Evolutionary conservation across 1,140 invertebrate genomes (phyloP).

Genomic region (Anadara kagoshimensis): DNA sequence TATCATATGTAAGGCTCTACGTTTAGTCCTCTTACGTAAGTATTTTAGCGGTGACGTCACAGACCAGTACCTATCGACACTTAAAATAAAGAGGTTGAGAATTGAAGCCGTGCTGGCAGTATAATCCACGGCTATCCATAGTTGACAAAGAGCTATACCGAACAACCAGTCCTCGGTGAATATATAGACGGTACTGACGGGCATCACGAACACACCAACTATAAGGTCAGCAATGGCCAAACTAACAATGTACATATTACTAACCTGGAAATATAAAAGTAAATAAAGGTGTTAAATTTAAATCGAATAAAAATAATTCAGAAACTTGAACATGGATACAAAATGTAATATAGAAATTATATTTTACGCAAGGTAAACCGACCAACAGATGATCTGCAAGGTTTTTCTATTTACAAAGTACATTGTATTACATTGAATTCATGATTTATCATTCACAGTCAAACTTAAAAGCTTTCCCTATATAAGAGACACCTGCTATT

Average conservation of each 20-base stretch:
- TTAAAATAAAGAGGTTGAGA: constrained; percentile 78
- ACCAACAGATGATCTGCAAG: too few relatives aligned
- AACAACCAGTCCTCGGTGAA: constrained; percentile 78
- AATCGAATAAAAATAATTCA: too few relatives aligned
- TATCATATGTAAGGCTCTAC: constrained; percentile 76
- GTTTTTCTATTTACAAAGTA: too few relatives aligned
- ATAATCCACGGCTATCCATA: constrained; percentile 77
- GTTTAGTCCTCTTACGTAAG: constrained; percentile 78
- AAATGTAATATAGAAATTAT: too few relatives aligned
- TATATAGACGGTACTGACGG: constrained; percentile 79
- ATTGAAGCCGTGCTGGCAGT: constrained; percentile 81
- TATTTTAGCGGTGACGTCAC: constrained; percentile 80
- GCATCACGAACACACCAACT: constrained; percentile 81
- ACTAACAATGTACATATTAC: constrained; percentile 81
- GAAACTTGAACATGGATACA: too few relatives aligned
- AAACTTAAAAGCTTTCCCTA: too few relatives aligned
- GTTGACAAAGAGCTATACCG: constrained; percentile 76
- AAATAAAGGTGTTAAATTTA: not conserved
- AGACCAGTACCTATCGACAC: constrained; percentile 74
- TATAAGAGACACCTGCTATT: too few relatives aligned
- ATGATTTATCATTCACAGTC: too few relatives aligned
- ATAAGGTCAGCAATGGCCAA: constrained; percentile 80
- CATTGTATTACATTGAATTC: too few relatives aligned
- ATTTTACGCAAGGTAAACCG: too few relatives aligned
- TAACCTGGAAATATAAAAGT: constrained; percentile 75